Conservation (phyloP, 2,888 invertebrate genomes). For the Caenorhabditis sinica region DNA sequence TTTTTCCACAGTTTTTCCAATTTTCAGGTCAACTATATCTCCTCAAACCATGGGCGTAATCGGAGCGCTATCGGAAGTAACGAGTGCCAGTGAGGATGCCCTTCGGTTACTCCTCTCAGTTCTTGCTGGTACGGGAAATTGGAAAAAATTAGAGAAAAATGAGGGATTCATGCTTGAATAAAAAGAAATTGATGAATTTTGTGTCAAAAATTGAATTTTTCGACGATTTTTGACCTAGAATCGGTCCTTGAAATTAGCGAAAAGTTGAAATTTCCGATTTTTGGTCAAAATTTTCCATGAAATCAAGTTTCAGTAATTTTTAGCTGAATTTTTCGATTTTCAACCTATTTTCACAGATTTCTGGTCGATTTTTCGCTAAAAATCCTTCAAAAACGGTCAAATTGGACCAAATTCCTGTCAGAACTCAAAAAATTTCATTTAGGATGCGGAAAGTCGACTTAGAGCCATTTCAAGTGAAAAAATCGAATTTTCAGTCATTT, state of each 20-base stretch:
- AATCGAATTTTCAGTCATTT: not conserved
- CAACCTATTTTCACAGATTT: too few species aligned
- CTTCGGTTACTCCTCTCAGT: slow-evolving; percentile 80
- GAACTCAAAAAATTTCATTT: too few species aligned
- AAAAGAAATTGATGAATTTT: too few species aligned
- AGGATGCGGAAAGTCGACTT: too few species aligned
- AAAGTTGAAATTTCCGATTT: not conserved
- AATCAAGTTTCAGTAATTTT: too few species aligned
- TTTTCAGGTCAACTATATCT: not conserved
- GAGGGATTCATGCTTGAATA: too few species aligned
- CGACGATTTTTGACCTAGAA: not conserved
- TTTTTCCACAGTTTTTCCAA: not conserved
- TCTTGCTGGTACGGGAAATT: slow-evolving; percentile 72
- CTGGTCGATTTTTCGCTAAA: too few species aligned
- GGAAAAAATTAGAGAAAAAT: not conserved
- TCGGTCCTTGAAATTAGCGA: not conserved
- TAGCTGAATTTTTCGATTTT: too few species aligned
- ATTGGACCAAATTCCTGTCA: too few species aligned
- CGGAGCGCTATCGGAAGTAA: slow-evolving; percentile 74
- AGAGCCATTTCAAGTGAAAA: too few species aligned
- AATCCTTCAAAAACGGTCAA: too few species aligned
- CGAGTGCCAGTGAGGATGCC: slow-evolving; percentile 80
- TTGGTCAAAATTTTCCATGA: too few species aligned
- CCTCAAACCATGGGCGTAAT: slow-evolving; percentile 65
- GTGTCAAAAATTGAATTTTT: not conserved